phyloP scores from a whole-genome alignment of 2,888 invertebrate genomes.

The Tenthredo scrophulariae region DNA sequence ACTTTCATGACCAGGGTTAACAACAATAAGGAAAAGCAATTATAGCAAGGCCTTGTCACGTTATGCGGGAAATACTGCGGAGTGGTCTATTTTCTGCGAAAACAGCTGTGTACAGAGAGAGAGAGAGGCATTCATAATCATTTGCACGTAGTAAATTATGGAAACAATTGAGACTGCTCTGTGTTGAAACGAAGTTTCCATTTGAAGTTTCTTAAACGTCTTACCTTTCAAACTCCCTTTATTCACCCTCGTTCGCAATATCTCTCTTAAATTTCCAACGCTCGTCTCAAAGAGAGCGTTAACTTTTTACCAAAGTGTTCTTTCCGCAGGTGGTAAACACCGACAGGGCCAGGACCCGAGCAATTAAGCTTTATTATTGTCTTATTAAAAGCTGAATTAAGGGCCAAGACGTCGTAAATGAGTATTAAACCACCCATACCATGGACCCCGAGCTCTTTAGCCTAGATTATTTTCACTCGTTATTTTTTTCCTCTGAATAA shows the following conservation, averaged over 20 bases:
- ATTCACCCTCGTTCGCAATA: not conserved
- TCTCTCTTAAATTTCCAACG: not conserved
- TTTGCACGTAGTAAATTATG: conserved; percentile 17
- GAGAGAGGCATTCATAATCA: not conserved
- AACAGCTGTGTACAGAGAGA: not conserved
- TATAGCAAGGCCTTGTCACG: conserved; percentile 14
- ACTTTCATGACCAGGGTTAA: conserved; percentile 31
- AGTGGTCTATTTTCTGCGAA: not conserved
- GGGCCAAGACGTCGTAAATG: not conserved
- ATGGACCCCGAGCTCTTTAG: not conserved
- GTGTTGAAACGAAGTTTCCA: conserved; percentile 18
- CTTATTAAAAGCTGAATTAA: conserved; percentile 26
- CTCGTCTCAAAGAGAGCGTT: not conserved
- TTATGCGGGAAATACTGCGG: not conserved
- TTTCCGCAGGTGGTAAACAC: not conserved
- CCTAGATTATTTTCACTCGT: not conserved
- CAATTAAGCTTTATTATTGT: conserved; percentile 39
- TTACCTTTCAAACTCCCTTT: not conserved
- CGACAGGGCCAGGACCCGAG: not conserved
- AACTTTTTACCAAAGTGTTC: conserved; percentile 22
- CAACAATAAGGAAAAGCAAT: conserved; percentile 31
- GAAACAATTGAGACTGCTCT: not conserved
- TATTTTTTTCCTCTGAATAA: not conserved
- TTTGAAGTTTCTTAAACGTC: conserved; percentile 25
- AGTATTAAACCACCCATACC: conserved; percentile 2